Evolutionary conservation across 2,888 invertebrate species (phyloP).

Genomic region (Actias luna): DNA sequence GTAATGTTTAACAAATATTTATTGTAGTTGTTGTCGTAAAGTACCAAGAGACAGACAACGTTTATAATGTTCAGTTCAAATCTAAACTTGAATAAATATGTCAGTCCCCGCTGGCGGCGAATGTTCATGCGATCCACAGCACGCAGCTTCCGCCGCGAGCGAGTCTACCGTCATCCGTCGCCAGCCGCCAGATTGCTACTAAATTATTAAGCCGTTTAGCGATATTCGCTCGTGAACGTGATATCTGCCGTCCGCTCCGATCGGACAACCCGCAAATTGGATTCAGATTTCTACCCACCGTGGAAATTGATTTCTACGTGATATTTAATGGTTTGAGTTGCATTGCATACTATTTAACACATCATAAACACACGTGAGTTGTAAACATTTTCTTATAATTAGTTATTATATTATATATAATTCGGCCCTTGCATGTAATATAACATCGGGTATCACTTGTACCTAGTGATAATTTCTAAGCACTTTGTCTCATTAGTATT

Average conservation of each 20-base stretch:
- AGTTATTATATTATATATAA: no score
- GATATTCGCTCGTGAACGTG: slow-evolving; percentile 75
- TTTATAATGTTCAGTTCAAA: not conserved
- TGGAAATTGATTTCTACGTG: slow-evolving; percentile 78
- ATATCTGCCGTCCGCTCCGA: slow-evolving; percentile 69
- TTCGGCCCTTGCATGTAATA: no score
- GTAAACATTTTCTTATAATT: not conserved
- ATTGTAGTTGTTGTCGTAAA: not conserved
- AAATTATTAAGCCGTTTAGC: slow-evolving; percentile 81
- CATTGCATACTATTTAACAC: slow-evolving; percentile 48
- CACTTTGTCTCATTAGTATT: no score
- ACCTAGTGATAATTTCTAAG: no score
- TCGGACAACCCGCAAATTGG: slow-evolving; percentile 80
- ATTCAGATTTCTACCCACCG: slow-evolving; percentile 76
- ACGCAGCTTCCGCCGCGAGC: slow-evolving; percentile 48
- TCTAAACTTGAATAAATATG: not conserved
- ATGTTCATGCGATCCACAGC: slow-evolving; percentile 32
- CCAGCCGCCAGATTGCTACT: slow-evolving; percentile 68
- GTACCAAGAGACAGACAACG: not conserved
- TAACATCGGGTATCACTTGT: no score
- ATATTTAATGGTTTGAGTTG: slow-evolving; percentile 64
- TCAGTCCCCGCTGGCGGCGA: slow-evolving; percentile 28
- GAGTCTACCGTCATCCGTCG: slow-evolving; percentile 40
- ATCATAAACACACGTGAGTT: slow-evolving; percentile 18
- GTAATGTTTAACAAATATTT: no score